Percentiles rank a stretch among this genome's conserved stretches.
phyloP scores from a whole-genome alignment of 2,888 invertebrate species.

The Chymomyza fuscimana region DNA sequence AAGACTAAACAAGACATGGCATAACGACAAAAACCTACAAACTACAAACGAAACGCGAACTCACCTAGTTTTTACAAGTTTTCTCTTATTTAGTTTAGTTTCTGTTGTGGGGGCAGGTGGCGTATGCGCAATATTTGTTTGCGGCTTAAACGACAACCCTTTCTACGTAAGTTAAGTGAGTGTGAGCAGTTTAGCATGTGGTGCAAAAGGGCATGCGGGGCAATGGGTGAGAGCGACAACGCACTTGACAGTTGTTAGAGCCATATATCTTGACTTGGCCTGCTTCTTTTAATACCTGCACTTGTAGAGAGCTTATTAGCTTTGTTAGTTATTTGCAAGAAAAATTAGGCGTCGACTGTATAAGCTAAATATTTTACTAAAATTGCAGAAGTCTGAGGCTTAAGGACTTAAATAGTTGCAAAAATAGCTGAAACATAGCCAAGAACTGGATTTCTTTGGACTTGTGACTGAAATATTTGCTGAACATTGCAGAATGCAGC shows the following conservation, averaged over 20 bases:
- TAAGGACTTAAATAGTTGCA: not conserved
- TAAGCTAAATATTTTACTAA: not conserved
- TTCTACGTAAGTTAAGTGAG: not conserved
- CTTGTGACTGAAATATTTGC: too few species aligned
- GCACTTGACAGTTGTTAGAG: conserved; percentile 5
- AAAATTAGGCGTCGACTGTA: not conserved
- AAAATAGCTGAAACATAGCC: too few species aligned
- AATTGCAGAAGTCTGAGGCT: not conserved
- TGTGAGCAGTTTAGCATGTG: not conserved
- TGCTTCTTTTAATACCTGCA: not conserved
- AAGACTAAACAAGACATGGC: not conserved
- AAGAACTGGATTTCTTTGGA: too few species aligned
- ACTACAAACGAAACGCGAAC: conserved; percentile 11
- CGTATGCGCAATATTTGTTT: conserved; percentile 63
- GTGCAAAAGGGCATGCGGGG: not conserved
- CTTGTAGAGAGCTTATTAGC: not conserved
- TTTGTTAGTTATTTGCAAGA: not conserved
- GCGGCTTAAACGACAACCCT: conserved; percentile 61
- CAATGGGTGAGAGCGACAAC: not conserved
- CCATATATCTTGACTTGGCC: not conserved
- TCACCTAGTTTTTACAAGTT: conserved; percentile 51
- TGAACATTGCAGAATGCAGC: too few species aligned
- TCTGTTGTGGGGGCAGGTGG: conserved; percentile 23
- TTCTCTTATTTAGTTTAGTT: conserved; percentile 3
- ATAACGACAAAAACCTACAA: not conserved